These are phyloP conservation scores for Arenaria interpres DNA, from an alignment of 2,113 vertebrate genomes.

Conservation along the genomic window DNA sequence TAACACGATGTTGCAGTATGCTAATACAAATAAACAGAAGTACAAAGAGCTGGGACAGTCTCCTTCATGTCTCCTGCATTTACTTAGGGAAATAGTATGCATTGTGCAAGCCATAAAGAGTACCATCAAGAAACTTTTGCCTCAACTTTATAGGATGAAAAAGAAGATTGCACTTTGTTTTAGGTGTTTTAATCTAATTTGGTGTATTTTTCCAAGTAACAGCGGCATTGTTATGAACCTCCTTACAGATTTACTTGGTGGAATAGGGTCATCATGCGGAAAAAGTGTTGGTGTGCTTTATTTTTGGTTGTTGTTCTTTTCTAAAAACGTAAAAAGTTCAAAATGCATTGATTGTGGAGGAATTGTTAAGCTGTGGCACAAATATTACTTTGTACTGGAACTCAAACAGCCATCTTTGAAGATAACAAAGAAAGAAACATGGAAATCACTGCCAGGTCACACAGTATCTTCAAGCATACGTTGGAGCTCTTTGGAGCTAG, in stretches of 20 bases:
- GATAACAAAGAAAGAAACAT: background rate
- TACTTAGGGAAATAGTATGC: background rate
- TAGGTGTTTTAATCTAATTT: background rate
- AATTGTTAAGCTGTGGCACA: background rate
- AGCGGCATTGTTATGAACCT: background rate
- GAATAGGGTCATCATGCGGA: background rate
- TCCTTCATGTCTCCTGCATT: accelerated
- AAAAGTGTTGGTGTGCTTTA: background rate
- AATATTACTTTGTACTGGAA: background rate
- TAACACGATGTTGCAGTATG: background rate
- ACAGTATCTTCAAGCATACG: background rate
- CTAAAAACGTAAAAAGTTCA: background rate
- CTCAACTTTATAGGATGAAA: background rate
- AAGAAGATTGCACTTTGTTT: background rate
- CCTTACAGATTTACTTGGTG: background rate
- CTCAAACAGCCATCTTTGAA: background rate
- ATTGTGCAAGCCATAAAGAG: background rate
- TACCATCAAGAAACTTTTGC: background rate
- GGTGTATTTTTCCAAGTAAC: background rate
- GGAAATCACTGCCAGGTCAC: background rate
- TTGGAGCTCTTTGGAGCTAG: background rate
- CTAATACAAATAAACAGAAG: background rate
- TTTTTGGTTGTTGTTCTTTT: no score
- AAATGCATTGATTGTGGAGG: background rate
- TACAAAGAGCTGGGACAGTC: background rate